Base-by-base conservation (phyloP, 2,797 vertebrate species). In the Notolepis coatsorum region DNA sequence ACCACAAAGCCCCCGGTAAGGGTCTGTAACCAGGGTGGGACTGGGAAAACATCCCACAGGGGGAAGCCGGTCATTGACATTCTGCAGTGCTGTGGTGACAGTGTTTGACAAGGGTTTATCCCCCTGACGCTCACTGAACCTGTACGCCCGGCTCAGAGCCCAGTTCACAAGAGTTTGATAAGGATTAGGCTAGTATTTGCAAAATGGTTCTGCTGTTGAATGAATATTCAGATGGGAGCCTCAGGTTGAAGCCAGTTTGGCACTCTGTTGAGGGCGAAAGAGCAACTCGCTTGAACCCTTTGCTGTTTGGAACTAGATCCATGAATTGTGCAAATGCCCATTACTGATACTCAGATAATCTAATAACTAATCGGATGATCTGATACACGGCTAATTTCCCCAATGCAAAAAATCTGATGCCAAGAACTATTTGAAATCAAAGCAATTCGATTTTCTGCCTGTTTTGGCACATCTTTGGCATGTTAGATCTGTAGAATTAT, bases 281-380 rank as follows among this genome's bases (percentile, higher is more conserved):
- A n/a, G n/a, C n/a, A n/a, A 31, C 15, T 28, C 25, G 12, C 28
- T 23, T 7, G n/a, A n/a, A n/a, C 47, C 25, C 28, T 50, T n/a
- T 50, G 27, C 28, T 23, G 43, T 12, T 42, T 15, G 21, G 9
- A 43, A 15, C 17, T 4, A 21, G 18, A 56, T 35, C 20, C 25
- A 38, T 33, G 46, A 51, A 53, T 47, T 27, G 47, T 31, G 42
- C 38, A 6, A 42, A 52, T 71, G 57, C n/a, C n/a, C n/a, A n/a
- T n/a, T n/a, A n/a, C n/a, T n/a, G n/a, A n/a, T n/a, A n/a, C n/a
- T n/a, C n/a, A n/a, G n/a, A n/a, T n/a, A n/a, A n/a, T n/a, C n/a
- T n/a, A 37, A 37, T 37, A n/a, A 37, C 35, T n/a, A 37, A n/a
- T n/a, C 15, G 12, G 35, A 37, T n/a, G 35, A n/a, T n/a, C n/a